Evolutionary conservation across 2,797 vertebrate genomes (phyloP).

Genomic region (Diceros bicornis): DNA sequence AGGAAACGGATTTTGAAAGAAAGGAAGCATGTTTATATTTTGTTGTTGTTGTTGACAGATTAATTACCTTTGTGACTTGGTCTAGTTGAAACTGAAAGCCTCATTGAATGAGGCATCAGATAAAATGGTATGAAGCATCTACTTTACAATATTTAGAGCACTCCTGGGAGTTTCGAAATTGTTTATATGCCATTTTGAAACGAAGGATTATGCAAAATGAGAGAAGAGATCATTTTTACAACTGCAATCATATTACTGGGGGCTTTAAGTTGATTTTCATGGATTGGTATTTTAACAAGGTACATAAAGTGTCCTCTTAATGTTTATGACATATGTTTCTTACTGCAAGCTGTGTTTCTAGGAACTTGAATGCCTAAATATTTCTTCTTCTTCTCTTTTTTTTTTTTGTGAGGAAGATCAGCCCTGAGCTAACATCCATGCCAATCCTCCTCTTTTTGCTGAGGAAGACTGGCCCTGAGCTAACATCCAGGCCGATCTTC

Average conservation of each 20-base stretch:
- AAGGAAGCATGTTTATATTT: constrained; percentile 75
- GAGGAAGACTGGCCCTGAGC: no score
- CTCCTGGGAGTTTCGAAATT: constrained; percentile 76
- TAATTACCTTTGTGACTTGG: constrained; percentile 84
- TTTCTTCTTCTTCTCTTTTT: background rate
- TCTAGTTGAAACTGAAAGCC: constrained; percentile 82
- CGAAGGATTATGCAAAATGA: constrained; percentile 81
- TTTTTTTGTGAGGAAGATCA: no score
- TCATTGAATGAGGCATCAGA: constrained; percentile 75
- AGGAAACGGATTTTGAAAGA: constrained; percentile 80
- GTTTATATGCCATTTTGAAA: constrained; percentile 82
- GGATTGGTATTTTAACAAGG: constrained; percentile 85
- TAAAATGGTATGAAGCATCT: constrained; percentile 76
- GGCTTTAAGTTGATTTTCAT: constrained; percentile 79
- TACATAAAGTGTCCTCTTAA: constrained; percentile 77
- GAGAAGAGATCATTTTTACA: constrained; percentile 83
- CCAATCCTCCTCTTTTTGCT: no score
- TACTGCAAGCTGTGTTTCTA: constrained; percentile 74
- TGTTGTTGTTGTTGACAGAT: constrained; percentile 75
- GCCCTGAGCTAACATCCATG: no score
- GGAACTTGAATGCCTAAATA: constrained; percentile 70
- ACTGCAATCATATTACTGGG: constrained; percentile 76
- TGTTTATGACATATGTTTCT: constrained; percentile 76
- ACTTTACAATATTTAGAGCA: constrained; percentile 84
- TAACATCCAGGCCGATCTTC: no score